These are phyloP conservation scores for Pseudomyrmex cubaensis DNA, from an alignment of 1,140 invertebrate genomes.

Conservation along the genomic window DNA sequence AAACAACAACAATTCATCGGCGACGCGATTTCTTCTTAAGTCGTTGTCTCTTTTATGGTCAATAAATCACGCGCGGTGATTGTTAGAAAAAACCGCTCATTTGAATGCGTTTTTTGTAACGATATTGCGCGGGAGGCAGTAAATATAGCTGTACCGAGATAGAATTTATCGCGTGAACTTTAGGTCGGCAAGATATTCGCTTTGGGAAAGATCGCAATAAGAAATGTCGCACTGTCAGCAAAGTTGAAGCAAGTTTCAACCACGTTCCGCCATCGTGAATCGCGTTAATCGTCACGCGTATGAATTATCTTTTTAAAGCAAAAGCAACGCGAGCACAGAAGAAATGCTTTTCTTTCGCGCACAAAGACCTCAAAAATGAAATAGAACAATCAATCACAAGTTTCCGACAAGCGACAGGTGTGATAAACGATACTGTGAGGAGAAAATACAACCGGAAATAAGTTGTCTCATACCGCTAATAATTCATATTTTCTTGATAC, in stretches of 20 bases:
- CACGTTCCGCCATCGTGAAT: too few species aligned
- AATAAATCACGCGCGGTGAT: not conserved
- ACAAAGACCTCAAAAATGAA: not conserved
- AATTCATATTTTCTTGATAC: not conserved
- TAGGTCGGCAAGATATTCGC: not conserved
- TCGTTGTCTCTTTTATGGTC: not conserved
- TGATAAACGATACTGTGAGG: not conserved
- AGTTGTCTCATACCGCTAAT: conserved; percentile 10
- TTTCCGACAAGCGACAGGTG: not conserved
- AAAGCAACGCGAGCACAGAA: too few species aligned
- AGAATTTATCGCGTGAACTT: conserved; percentile 47
- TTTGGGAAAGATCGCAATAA: not conserved
- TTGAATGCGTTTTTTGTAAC: not conserved
- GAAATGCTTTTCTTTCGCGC: too few species aligned
- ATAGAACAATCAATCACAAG: not conserved
- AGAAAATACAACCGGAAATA: conserved; percentile 24
- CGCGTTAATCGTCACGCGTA: too few species aligned
- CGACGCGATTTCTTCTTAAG: not conserved
- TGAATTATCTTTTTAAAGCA: too few species aligned
- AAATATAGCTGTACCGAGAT: not conserved
- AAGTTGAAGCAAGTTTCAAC: too few species aligned
- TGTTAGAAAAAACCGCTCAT: not conserved
- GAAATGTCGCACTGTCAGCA: not conserved
- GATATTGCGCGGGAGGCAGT: not conserved
- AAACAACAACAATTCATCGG: too few species aligned